Evolutionary conservation across 2,888 invertebrate genomes (phyloP).

Genomic region (Zonitis immaculata): DNA sequence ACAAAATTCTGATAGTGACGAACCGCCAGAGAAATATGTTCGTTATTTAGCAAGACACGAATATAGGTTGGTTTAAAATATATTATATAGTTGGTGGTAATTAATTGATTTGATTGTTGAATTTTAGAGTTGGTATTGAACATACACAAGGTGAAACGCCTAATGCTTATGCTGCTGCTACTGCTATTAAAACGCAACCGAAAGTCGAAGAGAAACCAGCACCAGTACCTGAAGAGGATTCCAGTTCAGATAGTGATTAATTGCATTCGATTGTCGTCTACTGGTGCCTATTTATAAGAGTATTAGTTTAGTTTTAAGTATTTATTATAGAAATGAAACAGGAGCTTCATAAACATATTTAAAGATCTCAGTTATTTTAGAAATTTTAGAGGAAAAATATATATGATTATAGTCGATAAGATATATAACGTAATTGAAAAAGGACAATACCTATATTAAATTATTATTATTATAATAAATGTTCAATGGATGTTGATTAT

Average conservation of each 20-base stretch:
- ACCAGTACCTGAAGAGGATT: constrained; percentile 44
- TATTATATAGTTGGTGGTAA: no score
- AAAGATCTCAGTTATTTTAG: constrained; percentile 5
- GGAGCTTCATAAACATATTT: constrained; percentile 9
- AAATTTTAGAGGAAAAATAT: not conserved
- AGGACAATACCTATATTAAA: constrained; percentile 14
- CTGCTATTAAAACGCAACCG: constrained; percentile 47
- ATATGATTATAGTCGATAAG: not conserved
- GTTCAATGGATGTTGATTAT: not conserved
- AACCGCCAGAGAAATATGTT: constrained; percentile 97
- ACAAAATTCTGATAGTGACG: constrained; percentile 76
- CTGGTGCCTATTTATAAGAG: constrained; percentile 3
- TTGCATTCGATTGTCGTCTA: not conserved
- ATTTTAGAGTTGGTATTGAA: constrained; percentile 77
- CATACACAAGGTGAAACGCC: constrained; percentile 72
- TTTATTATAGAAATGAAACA: not conserved
- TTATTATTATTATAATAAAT: constrained; percentile 10
- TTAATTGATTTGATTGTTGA: not conserved
- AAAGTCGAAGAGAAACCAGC: constrained; percentile 42
- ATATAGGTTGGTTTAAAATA: constrained; percentile 81
- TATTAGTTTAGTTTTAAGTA: not conserved
- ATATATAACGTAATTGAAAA: no score
- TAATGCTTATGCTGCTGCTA: constrained; percentile 63
- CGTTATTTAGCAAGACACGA: constrained; percentile 94
- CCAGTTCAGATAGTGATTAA: constrained; percentile 52